Evolutionary conservation across 2,113 vertebrate genomes (phyloP).

Genomic region (Monopterus albus): DNA sequence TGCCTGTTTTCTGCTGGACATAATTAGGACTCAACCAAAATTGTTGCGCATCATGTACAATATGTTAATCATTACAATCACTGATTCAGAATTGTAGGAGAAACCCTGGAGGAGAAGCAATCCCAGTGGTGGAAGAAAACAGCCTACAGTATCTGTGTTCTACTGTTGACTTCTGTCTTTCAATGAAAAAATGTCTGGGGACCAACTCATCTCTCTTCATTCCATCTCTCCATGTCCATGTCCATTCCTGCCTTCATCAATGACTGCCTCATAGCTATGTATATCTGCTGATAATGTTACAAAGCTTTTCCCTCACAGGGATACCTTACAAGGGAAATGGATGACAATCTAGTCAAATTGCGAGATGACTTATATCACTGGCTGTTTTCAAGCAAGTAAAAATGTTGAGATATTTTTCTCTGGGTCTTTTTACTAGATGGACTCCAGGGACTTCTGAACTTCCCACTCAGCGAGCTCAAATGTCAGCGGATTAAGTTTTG

Average conservation of each 20-base stretch:
- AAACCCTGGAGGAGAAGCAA: too few species aligned
- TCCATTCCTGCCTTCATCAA: conserved; percentile 44
- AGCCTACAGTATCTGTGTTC: conserved; percentile 60
- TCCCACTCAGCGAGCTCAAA: conserved; percentile 35
- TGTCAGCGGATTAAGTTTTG: conserved; percentile 29
- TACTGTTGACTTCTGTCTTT: conserved; percentile 63
- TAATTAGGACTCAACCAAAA: too few species aligned
- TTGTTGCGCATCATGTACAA: too few species aligned
- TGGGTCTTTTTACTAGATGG: not conserved
- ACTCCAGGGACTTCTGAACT: conserved; percentile 49
- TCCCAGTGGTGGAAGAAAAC: too few species aligned
- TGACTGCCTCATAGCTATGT: conserved; percentile 58
- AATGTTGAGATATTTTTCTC: conserved; percentile 53
- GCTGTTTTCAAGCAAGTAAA: conserved; percentile 41
- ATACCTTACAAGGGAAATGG: conserved; percentile 44
- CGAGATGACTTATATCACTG: conserved; percentile 71
- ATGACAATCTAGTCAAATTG: conserved; percentile 66
- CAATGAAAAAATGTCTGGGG: conserved; percentile 51
- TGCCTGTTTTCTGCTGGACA: too few species aligned
- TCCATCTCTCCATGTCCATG: too few species aligned
- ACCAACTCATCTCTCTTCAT: conserved; percentile 38
- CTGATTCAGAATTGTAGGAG: too few species aligned
- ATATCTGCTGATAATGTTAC: conserved; percentile 70
- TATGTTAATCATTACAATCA: too few species aligned
- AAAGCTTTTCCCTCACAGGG: conserved; percentile 52